These are phyloP conservation scores for Otolemur garnettii DNA, from an alignment of 2,113 vertebrate genomes.

Conservation along the genomic window DNA sequence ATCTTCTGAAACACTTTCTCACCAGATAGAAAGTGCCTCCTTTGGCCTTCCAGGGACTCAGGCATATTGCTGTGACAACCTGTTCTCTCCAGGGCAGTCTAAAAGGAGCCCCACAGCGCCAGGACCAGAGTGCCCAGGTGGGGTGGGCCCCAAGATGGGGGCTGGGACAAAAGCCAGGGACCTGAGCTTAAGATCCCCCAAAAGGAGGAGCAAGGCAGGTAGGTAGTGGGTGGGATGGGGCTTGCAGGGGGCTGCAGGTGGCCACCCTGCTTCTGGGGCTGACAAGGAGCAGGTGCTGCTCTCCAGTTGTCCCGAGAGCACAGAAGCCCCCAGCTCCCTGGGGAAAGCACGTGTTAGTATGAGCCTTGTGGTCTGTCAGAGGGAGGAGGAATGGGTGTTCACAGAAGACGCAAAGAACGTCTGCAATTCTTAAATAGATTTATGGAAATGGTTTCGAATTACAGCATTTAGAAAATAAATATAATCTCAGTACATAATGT, in stretches of 20 bases:
- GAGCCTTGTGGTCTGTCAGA: slow-evolving; percentile 81
- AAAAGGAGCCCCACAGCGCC: background rate
- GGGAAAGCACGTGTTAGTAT: slow-evolving; percentile 79
- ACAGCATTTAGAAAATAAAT: slow-evolving; percentile 97
- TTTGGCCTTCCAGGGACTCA: background rate
- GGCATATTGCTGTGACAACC: background rate
- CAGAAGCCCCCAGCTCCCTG: slow-evolving; percentile 81
- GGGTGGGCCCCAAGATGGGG: too few species aligned
- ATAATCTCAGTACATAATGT: slow-evolving; percentile 94
- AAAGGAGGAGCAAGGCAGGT: background rate
- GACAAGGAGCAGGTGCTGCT: slow-evolving; percentile 67
- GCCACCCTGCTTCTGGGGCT: background rate
- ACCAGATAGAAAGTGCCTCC: background rate
- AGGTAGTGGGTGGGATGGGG: fast-evolving
- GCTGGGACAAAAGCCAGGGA: background rate
- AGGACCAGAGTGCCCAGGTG: background rate
- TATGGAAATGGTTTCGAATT: slow-evolving; percentile 91
- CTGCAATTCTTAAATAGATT: slow-evolving; percentile 92
- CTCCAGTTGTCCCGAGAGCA: slow-evolving; percentile 80
- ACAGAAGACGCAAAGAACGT: slow-evolving; percentile 93
- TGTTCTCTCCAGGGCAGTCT: background rate
- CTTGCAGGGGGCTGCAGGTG: too few species aligned
- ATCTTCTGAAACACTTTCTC: background rate
- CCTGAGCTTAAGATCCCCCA: background rate
- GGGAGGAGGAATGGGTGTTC: slow-evolving; percentile 88